Conservation (phyloP, 2,888 invertebrate genomes). For the Heliothis peltigera region DNA sequence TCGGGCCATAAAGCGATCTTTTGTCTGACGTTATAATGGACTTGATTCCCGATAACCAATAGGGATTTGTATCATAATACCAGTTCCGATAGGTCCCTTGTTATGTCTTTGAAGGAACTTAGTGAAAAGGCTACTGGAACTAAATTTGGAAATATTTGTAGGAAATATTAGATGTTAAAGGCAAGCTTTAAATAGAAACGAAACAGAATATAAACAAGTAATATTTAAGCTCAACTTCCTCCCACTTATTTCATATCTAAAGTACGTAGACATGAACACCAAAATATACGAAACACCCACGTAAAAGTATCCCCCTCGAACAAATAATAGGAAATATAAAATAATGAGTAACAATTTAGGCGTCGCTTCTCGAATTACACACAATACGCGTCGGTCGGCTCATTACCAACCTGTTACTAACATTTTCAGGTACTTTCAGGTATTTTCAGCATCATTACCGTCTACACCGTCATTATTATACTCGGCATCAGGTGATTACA, state of each 20-base stretch:
- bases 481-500: conserved; percentile 40
- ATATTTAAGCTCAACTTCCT: neutral
- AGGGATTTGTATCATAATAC: conserved; percentile 59
- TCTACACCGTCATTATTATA: conserved; percentile 42
- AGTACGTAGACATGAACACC: neutral
- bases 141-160: neutral
- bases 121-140: conserved; percentile 11
- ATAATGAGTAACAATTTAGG: conserved; percentile 50
- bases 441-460: conserved; percentile 51
- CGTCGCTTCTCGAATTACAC: conserved; percentile 41
- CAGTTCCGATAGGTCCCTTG: conserved; percentile 25
- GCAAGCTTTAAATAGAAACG: neutral
- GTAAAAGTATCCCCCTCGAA: conserved; percentile 13
- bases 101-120: conserved; percentile 20
- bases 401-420: conserved; percentile 51
- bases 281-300: neutral
- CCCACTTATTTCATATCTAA: neutral
- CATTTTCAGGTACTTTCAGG: conserved; percentile 36
- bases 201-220: too few relatives aligned
- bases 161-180: neutral
- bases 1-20: conserved; percentile 40
- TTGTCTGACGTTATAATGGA: conserved; percentile 56
- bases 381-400: conserved; percentile 32
- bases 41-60: conserved; percentile 55
- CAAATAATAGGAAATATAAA: conserved; percentile 44